Evolutionary conservation across 2,797 vertebrate genomes (phyloP).

Genomic region (Syncerus caffer): DNA sequence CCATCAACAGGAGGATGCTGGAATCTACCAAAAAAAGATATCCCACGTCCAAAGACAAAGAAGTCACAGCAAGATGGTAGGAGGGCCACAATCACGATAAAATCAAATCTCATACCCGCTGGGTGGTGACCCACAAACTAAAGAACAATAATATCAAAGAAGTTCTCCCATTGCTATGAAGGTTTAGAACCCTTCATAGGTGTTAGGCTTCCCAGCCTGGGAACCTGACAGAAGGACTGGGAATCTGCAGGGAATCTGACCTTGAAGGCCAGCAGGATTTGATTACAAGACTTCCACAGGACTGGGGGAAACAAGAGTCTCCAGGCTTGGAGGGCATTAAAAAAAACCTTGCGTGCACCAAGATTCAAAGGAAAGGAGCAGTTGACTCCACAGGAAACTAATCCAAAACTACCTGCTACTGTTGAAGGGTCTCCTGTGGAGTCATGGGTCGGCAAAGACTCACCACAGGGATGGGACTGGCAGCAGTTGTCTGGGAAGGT

Average conservation of each 20-base stretch:
- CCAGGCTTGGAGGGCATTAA: not conserved
- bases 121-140: not conserved
- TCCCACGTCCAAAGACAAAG: not conserved
- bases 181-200: not conserved
- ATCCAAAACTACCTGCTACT: not conserved
- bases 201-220: not conserved
- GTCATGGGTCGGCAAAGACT: not conserved
- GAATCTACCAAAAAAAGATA: not conserved
- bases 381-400: not conserved
- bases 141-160: not conserved
- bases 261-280: not conserved
- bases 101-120: not conserved
- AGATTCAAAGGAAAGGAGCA: not conserved
- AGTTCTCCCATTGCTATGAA: not conserved
- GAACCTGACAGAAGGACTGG: not conserved
- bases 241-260: not conserved
- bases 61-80: not conserved
- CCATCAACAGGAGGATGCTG: not conserved
- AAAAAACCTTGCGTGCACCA: not conserved
- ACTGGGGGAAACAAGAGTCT: not conserved
- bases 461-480: not conserved
- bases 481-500: not conserved
- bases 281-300: not conserved
- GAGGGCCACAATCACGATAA: not conserved
- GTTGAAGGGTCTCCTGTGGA: not conserved